Evolutionary conservation across 2,113 vertebrate genomes (phyloP).

Genomic region (Coracopsis vasa): DNA sequence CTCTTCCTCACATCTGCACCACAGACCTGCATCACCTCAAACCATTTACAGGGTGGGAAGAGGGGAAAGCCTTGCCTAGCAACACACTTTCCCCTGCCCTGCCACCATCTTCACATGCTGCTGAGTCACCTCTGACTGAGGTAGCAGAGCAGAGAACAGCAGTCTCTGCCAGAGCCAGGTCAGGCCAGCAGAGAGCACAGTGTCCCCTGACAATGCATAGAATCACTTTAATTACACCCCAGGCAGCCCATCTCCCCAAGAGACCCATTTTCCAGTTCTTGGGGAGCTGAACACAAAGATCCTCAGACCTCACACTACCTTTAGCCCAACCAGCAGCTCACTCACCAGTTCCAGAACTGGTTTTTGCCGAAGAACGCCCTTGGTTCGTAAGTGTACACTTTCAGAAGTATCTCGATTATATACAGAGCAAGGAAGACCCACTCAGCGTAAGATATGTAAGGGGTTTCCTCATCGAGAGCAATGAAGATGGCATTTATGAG

Average conservation of each 20-base stretch:
- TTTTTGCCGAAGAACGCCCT: slow-evolving; percentile 82
- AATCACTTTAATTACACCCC: not conserved
- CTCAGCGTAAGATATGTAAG: slow-evolving; percentile 81
- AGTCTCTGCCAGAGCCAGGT: not conserved
- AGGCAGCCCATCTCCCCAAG: not conserved
- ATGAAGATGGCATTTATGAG: slow-evolving; percentile 91
- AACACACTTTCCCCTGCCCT: not conserved
- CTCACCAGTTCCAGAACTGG: slow-evolving; percentile 96
- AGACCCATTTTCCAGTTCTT: not conserved
- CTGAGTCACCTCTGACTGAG: not conserved
- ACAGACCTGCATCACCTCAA: not conserved
- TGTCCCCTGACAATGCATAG: not conserved
- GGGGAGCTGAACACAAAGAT: not conserved
- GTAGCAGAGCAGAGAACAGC: not conserved
- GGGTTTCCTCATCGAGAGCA: slow-evolving; percentile 86
- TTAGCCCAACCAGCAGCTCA: not conserved
- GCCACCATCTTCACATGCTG: not conserved
- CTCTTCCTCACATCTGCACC: not conserved
- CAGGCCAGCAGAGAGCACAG: not conserved
- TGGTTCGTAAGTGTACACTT: slow-evolving; percentile 89
- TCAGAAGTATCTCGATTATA: slow-evolving; percentile 88
- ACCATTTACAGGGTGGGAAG: not conserved
- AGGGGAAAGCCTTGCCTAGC: not conserved
- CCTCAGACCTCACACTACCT: not conserved
- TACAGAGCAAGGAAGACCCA: slow-evolving; percentile 90